Percentiles rank a stretch among this genome's conserved stretches.
Evolutionary conservation across 1,140 invertebrate species (phyloP).

Genomic region (Glomeris maerens): DNA sequence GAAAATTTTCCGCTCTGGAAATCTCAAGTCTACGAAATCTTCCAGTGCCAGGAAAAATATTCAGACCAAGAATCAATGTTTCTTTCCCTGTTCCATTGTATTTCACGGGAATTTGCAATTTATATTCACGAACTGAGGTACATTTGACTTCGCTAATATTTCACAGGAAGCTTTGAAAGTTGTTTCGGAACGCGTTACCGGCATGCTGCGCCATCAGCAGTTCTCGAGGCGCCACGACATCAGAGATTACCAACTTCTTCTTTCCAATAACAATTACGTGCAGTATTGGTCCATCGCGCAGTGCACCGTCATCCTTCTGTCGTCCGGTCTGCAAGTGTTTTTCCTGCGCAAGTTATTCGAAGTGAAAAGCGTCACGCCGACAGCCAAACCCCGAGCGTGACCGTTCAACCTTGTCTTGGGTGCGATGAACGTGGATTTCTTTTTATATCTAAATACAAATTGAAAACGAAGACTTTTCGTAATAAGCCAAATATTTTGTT

Average conservation of each 20-base stretch:
- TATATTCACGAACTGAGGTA: conserved; percentile 1
- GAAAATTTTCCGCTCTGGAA: no score
- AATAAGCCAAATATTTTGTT: background rate
- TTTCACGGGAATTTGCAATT: background rate
- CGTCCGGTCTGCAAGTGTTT: conserved; percentile 64
- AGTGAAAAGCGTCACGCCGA: conserved; percentile 40
- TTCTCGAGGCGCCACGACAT: conserved; percentile 58
- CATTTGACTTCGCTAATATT: conserved; percentile 10
- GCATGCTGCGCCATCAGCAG: conserved; percentile 68
- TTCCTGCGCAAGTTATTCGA: conserved; percentile 80
- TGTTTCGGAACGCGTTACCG: conserved; percentile 69
- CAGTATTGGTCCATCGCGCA: conserved; percentile 72
- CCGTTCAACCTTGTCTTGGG: background rate
- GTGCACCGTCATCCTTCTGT: conserved; percentile 61
- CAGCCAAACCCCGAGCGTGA: conserved; percentile 32
- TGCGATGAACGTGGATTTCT: background rate
- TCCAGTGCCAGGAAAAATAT: no score
- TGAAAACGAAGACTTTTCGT: background rate
- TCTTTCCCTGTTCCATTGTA: background rate
- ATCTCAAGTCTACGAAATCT: no score
- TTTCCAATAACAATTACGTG: conserved; percentile 72
- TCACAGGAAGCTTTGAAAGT: conserved; percentile 48
- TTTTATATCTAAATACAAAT: conserved; percentile 7
- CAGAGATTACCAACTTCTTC: conserved; percentile 61
- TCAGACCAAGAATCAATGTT: background rate